Evolutionary conservation across 2,888 invertebrate species (phyloP).

Genomic region (Conistra vaccinii): DNA sequence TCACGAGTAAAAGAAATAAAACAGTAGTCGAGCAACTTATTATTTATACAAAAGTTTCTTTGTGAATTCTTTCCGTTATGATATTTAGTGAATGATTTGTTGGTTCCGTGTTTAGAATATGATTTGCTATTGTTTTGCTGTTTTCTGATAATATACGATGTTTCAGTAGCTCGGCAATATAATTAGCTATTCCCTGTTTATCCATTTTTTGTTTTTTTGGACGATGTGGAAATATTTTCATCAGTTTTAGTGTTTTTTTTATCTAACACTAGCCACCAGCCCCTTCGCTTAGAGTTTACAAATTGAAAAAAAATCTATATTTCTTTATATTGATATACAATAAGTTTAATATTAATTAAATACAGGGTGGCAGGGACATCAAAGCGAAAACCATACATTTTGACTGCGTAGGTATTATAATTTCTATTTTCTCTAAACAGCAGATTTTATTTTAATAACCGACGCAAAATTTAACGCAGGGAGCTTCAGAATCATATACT

Average conservation of each 20-base stretch:
- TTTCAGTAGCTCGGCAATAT: conserved; percentile 8
- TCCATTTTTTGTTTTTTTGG: neutral
- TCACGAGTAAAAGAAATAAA: conserved; percentile 17
- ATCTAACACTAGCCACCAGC: too few relatives aligned
- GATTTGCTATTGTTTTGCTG: conserved; percentile 43
- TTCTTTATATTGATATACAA: too few relatives aligned
- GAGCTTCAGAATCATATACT: too few relatives aligned
- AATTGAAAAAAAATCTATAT: neutral
- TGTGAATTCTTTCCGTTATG: conserved; percentile 38
- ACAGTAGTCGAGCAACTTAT: conserved; percentile 54
- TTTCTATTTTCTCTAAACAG: too few relatives aligned
- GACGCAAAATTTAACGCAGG: too few relatives aligned
- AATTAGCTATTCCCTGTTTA: neutral
- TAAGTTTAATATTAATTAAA: neutral
- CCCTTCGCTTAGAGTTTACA: too few relatives aligned
- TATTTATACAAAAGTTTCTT: conserved; percentile 63
- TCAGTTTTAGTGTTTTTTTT: neutral
- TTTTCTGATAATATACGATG: conserved; percentile 28
- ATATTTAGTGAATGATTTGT: conserved; percentile 61
- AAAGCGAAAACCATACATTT: too few relatives aligned
- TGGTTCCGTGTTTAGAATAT: conserved; percentile 45
- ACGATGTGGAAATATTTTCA: neutral
- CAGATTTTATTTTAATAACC: too few relatives aligned
- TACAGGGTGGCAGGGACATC: too few relatives aligned
- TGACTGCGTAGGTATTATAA: too few relatives aligned